Base-by-base conservation (phyloP, 2,113 vertebrate species). In the Orthochromis indermauri region DNA sequence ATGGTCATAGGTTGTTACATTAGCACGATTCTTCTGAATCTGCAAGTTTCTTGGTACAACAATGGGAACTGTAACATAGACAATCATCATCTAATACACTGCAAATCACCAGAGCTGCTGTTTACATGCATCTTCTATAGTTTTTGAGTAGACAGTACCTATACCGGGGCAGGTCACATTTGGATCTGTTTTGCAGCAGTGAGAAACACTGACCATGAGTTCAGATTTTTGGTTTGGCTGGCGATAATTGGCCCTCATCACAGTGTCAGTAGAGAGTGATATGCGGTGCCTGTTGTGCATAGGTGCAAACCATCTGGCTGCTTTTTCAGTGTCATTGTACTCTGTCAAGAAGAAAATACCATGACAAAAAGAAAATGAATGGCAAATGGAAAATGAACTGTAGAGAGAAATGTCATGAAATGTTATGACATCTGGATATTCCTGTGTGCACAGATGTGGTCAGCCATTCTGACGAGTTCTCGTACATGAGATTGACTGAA, bases 191-290 rank as follows among this genome's bases (percentile, higher is more conserved):
- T 94, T 96, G 76, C 94, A 95, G 16, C 96, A 95, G 81, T 86
- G 95, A 73, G 89, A 89, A 47, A 80, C 92, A 54, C 94, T 95
- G 53, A 90, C 88, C 66, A 87, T 84, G 26, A 96, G 68, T 54
- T 96, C 96, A 10, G 94, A 92, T 80, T 88, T 94, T 82, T 90
- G 89, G 31, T 90, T 85, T 47, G 95, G 96, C 49, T 92, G 66
- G 80, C 86, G 83, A 78, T 95, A 97, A 92, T 93, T 96, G 54
- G 81, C 82, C 68, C 93, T 95, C 92, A 94, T 97, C 87, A 97
- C 97, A 6, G 96, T 97, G 45, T 95, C 87, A 35, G 85, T 54
- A 17, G 89, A 92, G 10, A 59, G 80, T 1, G 91, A 88, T 19
- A 93, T 68, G 11, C 81, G 79, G 3, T 12, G 85, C 88, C 91